Conservation (phyloP, 2,113 vertebrate species). For the Plestiodon gilberti region DNA sequence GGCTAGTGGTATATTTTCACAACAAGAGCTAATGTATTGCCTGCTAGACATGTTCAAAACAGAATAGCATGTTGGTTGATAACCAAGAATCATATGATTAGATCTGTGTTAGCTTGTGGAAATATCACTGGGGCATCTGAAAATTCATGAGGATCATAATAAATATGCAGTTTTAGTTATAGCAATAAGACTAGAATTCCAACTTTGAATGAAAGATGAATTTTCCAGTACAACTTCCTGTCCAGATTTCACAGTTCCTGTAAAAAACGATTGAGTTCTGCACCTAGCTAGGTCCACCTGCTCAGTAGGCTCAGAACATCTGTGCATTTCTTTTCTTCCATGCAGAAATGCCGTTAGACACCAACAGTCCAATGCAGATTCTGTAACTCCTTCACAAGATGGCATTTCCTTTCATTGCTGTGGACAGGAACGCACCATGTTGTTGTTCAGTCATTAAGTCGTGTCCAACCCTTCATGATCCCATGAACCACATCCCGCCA, state of each 20-base stretch:
- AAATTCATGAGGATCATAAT: not conserved
- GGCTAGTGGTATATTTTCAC: not conserved
- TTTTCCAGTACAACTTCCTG: not conserved
- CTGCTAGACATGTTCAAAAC: not conserved
- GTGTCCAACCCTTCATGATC: no score
- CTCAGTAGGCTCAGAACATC: not conserved
- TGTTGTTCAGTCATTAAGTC: no score
- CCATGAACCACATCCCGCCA: no score
- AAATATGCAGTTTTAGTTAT: not conserved
- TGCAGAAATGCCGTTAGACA: not conserved
- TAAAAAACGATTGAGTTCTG: not conserved
- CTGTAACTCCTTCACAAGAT: not conserved
- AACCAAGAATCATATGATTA: not conserved
- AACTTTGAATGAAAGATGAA: conserved; percentile 1
- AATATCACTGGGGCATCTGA: not conserved
- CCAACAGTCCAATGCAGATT: not conserved
- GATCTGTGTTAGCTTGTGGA: not conserved
- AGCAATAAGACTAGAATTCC: not conserved
- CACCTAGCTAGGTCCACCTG: not conserved
- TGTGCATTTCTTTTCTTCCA: no score
- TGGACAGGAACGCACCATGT: not conserved
- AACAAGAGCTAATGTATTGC: not conserved
- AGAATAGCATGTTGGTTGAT: not conserved
- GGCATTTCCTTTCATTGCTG: not conserved
- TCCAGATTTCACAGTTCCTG: not conserved